Evolutionary conservation across 37 sponge, comb jelly and placozoan species (phyloP).

Genomic region (Beroe ovata): DNA sequence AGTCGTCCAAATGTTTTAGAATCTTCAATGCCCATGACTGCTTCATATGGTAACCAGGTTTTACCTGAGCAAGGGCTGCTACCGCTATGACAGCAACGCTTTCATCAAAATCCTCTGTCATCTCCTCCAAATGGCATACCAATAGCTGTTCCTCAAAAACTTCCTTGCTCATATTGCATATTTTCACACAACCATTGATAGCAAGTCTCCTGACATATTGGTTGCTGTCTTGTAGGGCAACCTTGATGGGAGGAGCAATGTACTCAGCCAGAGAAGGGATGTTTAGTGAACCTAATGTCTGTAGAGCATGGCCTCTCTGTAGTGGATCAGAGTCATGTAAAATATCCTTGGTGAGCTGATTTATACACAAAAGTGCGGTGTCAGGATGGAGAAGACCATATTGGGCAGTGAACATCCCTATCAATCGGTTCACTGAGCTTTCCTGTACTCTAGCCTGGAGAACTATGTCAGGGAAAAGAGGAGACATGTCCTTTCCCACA

Average conservation of each 20-base stretch:
- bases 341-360: constrained; percentile 61
- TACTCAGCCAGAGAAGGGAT: constrained; percentile 87
- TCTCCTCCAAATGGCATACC: constrained; percentile 7
- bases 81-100: constrained; percentile 24
- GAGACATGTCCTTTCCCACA: constrained; percentile 56
- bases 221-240: constrained; percentile 85
- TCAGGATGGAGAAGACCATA: constrained; percentile 49
- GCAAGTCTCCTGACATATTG: constrained; percentile 92
- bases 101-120: constrained; percentile 54
- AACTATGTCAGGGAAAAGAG: constrained; percentile 51
- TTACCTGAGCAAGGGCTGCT: background rate
- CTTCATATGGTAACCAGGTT: constrained; percentile 26
- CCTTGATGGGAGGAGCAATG: constrained; percentile 79
- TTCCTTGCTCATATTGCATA: constrained; percentile 69
- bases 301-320: constrained; percentile 36
- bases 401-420: constrained; percentile 59
- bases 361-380: constrained; percentile 37
- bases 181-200: constrained; percentile 88
- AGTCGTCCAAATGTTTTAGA: constrained; percentile 17
- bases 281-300: constrained; percentile 68
- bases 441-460: constrained; percentile 56
- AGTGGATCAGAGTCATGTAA: constrained; percentile 45
- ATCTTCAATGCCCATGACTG: constrained; percentile 10
- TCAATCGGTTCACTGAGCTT: background rate
- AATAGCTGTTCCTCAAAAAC: constrained; percentile 56